phyloP scores from a whole-genome alignment of 2,113 vertebrate genomes.

The Dasyornis broadbenti region DNA sequence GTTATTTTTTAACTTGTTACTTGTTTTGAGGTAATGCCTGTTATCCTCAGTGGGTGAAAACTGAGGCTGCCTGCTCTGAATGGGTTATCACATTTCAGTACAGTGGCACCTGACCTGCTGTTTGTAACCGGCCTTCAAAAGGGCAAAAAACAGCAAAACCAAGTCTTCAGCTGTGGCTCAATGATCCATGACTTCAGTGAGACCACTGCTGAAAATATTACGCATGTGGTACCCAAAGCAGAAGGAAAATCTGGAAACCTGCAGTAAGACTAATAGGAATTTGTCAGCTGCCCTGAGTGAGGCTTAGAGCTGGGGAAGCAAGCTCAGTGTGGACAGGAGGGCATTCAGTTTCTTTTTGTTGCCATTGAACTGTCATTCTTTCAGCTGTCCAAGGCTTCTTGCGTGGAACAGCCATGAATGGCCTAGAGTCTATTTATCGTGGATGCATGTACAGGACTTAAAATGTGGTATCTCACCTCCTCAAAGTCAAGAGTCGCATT shows the following conservation, averaged over 20 bases:
- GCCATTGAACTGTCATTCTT: neutral
- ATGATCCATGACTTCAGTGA: neutral
- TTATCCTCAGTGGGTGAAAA: neutral
- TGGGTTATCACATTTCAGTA: neutral
- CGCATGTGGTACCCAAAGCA: neutral
- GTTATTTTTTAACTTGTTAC: neutral
- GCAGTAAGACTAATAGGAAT: neutral
- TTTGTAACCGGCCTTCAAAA: neutral
- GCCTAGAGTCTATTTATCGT: neutral
- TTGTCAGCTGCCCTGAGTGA: neutral
- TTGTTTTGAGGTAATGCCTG: neutral
- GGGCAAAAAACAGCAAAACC: neutral
- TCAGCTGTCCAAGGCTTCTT: neutral
- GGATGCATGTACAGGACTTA: neutral
- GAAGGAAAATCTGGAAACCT: neutral
- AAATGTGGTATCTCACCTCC: neutral
- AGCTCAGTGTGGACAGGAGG: neutral
- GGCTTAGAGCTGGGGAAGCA: neutral
- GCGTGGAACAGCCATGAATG: neutral
- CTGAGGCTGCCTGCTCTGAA: neutral
- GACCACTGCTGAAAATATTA: neutral
- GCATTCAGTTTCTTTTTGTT: neutral
- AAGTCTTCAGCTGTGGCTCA: neutral
- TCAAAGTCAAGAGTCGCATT: neutral
- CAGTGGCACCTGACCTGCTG: neutral